Percentiles rank a stretch among this genome's conserved stretches.
phyloP scores from a whole-genome alignment of 2,113 vertebrate genomes.

The Melanostigma gelatinosum region DNA sequence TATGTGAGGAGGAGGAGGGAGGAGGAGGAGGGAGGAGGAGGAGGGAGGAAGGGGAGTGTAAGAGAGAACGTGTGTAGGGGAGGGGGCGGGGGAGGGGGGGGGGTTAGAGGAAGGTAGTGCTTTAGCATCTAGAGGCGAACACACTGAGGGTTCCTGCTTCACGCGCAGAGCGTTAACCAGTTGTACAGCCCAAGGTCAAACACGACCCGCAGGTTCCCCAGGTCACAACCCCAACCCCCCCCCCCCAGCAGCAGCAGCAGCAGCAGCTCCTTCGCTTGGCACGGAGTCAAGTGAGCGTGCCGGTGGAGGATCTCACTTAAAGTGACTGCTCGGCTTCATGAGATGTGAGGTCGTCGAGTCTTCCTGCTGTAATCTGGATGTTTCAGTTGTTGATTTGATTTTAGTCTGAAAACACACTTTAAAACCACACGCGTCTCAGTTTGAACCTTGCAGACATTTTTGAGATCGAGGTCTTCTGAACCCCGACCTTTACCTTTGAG shows the following conservation, averaged over 20 bases:
- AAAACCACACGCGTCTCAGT: background rate
- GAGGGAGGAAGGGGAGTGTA: background rate
- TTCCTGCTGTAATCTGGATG: too few species aligned
- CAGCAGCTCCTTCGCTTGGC: constrained; percentile 28
- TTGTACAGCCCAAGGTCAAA: constrained; percentile 71
- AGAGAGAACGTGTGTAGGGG: background rate
- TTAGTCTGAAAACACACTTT: background rate
- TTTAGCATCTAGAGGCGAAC: constrained; percentile 5
- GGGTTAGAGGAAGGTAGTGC: background rate
- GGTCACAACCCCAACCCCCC: background rate
- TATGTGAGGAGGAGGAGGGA: constrained; percentile 21
- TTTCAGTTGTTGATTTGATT: background rate
- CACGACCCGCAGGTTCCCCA: constrained; percentile 28
- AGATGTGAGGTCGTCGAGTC: background rate
- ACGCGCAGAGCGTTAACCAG: constrained; percentile 58
- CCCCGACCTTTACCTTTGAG: background rate
- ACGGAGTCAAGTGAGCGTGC: constrained; percentile 21
- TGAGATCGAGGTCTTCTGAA: background rate
- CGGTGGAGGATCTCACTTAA: background rate
- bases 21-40: too few species aligned
- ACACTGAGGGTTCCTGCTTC: constrained; percentile 32
- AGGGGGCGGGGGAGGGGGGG: background rate
- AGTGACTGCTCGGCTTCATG: background rate
- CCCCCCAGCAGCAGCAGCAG: too few species aligned
- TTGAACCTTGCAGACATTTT: background rate